Percentiles rank a stretch among this genome's conserved stretches.
Evolutionary conservation across 2,113 vertebrate species (phyloP).

Genomic region (Ploceus nigricollis): DNA sequence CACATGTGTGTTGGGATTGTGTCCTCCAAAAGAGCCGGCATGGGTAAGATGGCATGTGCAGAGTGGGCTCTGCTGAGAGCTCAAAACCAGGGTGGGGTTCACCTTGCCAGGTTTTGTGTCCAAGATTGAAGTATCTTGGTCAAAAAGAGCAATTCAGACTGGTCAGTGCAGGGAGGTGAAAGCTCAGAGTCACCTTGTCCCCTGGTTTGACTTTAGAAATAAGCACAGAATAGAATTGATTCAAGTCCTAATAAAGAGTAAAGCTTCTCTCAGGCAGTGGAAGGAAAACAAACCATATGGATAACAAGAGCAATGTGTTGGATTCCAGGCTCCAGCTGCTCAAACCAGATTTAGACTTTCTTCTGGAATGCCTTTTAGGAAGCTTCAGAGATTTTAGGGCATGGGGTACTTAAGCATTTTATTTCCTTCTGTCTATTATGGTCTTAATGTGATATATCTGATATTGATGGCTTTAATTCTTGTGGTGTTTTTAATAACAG

Average conservation of each 20-base stretch:
- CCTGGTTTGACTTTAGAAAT: not conserved
- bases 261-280: not conserved
- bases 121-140: not conserved
- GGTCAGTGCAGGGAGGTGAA: not conserved
- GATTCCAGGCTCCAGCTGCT: not conserved
- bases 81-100: not conserved
- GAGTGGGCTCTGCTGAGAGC: not conserved
- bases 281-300: not conserved
- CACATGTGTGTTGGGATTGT: conserved; percentile 83
- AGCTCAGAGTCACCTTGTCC: not conserved
- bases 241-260: not conserved
- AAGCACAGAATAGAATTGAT: not conserved
- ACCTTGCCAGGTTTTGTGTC: not conserved
- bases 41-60: conserved; percentile 75
- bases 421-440: not conserved
- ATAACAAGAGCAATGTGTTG: not conserved
- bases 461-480: not conserved
- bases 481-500: conserved; percentile 53
- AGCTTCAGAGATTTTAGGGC: not conserved
- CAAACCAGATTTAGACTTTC: not conserved
- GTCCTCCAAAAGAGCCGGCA: conserved; percentile 85
- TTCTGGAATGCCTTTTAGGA: not conserved
- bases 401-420: not conserved
- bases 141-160: not conserved
- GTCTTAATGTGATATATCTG: not conserved